Evolutionary conservation across 2,888 invertebrate species (phyloP).

Genomic region (Calliopum simillimum): DNA sequence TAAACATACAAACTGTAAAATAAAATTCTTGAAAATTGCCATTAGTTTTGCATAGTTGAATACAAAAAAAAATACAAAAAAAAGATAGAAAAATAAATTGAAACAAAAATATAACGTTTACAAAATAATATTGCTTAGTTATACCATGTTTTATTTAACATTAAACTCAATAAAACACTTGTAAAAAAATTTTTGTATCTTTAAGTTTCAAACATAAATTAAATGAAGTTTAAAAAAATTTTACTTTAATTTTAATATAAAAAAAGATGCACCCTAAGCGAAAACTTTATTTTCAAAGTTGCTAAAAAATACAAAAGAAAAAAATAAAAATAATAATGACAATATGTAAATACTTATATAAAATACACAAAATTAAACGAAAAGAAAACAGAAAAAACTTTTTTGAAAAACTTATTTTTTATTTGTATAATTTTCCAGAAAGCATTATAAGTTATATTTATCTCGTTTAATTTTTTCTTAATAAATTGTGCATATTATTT

Average conservation of each 20-base stretch:
- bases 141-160: too few species aligned
- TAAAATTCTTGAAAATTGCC: conserved; percentile 53
- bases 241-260: too few species aligned
- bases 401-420: too few species aligned
- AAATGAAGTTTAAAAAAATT: not conserved
- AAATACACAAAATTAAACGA: conserved; percentile 5
- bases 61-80: conserved; percentile 12
- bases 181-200: conserved; percentile 4
- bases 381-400: not conserved
- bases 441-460: not conserved
- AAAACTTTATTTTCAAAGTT: conserved; percentile 42
- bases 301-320: conserved; percentile 3
- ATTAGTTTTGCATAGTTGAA: conserved; percentile 52
- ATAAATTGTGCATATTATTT: too few species aligned
- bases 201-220: conserved; percentile 6
- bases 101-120: not conserved
- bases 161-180: not conserved
- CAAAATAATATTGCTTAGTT: too few species aligned
- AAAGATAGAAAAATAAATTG: conserved; percentile 21
- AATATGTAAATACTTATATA: conserved; percentile 22
- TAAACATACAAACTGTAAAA: not conserved
- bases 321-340: not conserved
- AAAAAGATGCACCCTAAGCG: not conserved
- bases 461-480: too few species aligned
- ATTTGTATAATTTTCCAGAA: not conserved